Base-by-base conservation (phyloP, 2,113 vertebrate species). In the Callaeas wilsoni region DNA sequence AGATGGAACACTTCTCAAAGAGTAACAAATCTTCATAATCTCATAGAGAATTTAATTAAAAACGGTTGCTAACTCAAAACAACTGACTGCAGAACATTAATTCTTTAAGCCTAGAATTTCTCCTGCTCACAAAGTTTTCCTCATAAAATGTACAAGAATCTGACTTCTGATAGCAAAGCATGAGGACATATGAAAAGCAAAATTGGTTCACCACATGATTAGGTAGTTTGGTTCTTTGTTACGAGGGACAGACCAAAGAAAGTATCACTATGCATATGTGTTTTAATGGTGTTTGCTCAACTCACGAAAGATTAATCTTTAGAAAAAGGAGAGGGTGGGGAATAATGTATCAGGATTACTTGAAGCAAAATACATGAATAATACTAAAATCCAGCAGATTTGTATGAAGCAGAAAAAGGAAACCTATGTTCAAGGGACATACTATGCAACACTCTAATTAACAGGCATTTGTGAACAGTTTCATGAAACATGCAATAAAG, bases 391-490 rank as follows among this genome's bases (percentile, higher is more conserved):
- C 98, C 98, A 99, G 98, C 98, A 98, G 99, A 98, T 99, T 98
- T 98, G 96, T 99, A 99, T 99, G 99, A 99, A 99, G 98, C 98
- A 99, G 98, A 99, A 97, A 98, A 99, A 98, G 97, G 98, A 99
- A 98, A 99, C 98, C 99, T 99, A 99, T 98, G 98, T 99, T 99
- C 98, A 98, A 99, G 97, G 99, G 98, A 99, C 99, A 99, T 98
- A 99, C 98, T 99, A 99, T 98, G 99, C 98, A 99, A 99, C 99
- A 99, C 99, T 99, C 99, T 99, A 98, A 99, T 98, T 99, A 99
- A 99, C 99, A 99, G 98, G 99, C 99, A 99, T 98, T 99, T 99
- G 98, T 99, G 99, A 99, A 99, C 98, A 99, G 98, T 99, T 98
- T 99, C 98, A 99, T 99, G 99, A 99, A 98, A 99, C 99, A 99